Percentiles rank a stretch among this genome's conserved stretches.
phyloP scores from a whole-genome alignment of 2,113 vertebrate species.

The Oncorhynchus nerka region DNA sequence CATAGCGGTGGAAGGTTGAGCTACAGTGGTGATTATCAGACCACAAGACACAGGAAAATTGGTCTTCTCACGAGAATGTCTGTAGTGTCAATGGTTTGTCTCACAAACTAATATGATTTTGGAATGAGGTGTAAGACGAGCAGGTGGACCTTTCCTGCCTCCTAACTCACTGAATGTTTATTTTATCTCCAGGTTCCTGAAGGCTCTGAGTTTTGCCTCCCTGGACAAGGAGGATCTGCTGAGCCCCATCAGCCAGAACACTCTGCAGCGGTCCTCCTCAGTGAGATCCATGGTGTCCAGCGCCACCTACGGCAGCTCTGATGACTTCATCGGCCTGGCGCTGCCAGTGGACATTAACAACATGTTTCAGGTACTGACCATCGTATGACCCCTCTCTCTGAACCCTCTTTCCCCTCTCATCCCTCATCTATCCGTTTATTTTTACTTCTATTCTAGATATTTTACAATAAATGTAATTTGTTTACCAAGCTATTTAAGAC shows the following conservation, averaged over 20 bases:
- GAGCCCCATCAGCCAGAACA: slow-evolving; percentile 86
- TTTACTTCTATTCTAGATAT: background rate
- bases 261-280: slow-evolving; percentile 83
- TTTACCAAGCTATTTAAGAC: too few species aligned
- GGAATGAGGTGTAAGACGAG: too few species aligned
- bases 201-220: slow-evolving; percentile 85
- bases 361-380: slow-evolving; percentile 79
- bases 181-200: slow-evolving; percentile 77
- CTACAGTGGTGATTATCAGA: too few species aligned
- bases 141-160: background rate
- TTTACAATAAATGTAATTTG: too few species aligned
- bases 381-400: background rate
- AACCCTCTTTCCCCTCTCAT: background rate
- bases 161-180: background rate
- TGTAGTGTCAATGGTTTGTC: too few species aligned
- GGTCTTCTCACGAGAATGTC: too few species aligned
- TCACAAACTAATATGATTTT: too few species aligned
- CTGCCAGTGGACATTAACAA: slow-evolving; percentile 83
- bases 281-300: slow-evolving; percentile 86
- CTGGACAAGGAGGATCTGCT: slow-evolving; percentile 87
- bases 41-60: too few species aligned
- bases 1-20: too few species aligned
- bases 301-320: slow-evolving; percentile 78
- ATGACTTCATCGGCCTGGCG: slow-evolving; percentile 85
- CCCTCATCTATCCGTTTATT: background rate